phyloP scores from a whole-genome alignment of 2,797 vertebrate genomes.

The Florisuga fusca region DNA sequence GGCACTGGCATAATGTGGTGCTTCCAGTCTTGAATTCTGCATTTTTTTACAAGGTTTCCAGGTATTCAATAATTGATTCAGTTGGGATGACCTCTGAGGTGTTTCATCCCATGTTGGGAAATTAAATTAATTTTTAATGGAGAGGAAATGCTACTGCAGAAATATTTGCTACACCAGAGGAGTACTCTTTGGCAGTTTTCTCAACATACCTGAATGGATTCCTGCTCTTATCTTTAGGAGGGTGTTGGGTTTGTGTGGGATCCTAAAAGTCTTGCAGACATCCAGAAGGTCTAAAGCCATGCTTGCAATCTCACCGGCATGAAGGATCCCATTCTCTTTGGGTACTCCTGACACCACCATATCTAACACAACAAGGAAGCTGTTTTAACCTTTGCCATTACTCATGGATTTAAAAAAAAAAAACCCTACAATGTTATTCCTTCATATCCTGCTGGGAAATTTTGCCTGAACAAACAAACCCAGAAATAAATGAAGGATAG shows the following conservation, averaged over 20 bases:
- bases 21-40: neutral
- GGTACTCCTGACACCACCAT: slow-evolving; percentile 88
- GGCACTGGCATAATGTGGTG: neutral
- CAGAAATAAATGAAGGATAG: neutral
- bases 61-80: neutral
- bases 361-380: slow-evolving; percentile 66
- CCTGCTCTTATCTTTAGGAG: slow-evolving; percentile 87
- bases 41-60: neutral
- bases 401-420: neutral
- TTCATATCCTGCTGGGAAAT: neutral
- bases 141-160: neutral
- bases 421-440: neutral
- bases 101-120: neutral
- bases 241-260: slow-evolving; percentile 85
- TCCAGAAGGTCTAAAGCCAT: slow-evolving; percentile 87
- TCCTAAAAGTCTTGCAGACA: slow-evolving; percentile 85
- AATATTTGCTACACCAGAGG: neutral
- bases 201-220: slow-evolving; percentile 85
- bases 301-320: slow-evolving; percentile 84
- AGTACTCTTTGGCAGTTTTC: neutral
- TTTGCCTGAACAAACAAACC: neutral
- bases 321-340: slow-evolving; percentile 84
- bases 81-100: neutral
- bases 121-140: neutral
- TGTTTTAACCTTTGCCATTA: neutral